A percentile compares a stretch with the other conserved stretches of the same genome.
These are phyloP conservation scores for Sipha flava DNA, from an alignment of 1,140 invertebrate species.

Conservation along the genomic window DNA sequence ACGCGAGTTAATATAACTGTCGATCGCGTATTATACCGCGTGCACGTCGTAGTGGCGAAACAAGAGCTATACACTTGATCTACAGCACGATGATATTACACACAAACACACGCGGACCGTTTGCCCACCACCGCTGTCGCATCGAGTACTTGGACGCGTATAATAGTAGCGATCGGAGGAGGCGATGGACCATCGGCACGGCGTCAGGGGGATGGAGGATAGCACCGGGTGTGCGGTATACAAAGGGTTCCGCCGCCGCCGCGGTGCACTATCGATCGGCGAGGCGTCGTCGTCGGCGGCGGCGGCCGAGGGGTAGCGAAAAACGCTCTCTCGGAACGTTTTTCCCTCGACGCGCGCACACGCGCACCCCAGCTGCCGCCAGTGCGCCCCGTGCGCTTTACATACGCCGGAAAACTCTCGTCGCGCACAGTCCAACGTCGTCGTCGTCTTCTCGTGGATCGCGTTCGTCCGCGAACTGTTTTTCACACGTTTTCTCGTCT, in stretches of 20 bases:
- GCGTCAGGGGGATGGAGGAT: not conserved
- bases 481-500: no score
- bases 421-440: not conserved
- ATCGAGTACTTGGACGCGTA: not conserved
- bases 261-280: slow-evolving; percentile 29
- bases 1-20: no score
- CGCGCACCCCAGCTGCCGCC: not conserved
- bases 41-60: no score
- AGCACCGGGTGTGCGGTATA: slow-evolving; percentile 4
- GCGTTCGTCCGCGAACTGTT: no score
- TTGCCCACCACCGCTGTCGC: no score
- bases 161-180: not conserved
- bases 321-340: slow-evolving; percentile 6
- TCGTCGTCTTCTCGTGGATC: not conserved
- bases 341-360: not conserved
- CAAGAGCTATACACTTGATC: no score
- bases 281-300: not conserved
- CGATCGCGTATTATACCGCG: no score
- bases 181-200: not conserved
- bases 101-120: not conserved
- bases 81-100: no score
- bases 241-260: slow-evolving; percentile 7
- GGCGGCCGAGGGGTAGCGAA: slow-evolving; percentile 2
- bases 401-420: slow-evolving; percentile 11
- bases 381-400: not conserved